phyloP scores from a whole-genome alignment of 2,888 invertebrate species.

The Diarsia mendica region DNA sequence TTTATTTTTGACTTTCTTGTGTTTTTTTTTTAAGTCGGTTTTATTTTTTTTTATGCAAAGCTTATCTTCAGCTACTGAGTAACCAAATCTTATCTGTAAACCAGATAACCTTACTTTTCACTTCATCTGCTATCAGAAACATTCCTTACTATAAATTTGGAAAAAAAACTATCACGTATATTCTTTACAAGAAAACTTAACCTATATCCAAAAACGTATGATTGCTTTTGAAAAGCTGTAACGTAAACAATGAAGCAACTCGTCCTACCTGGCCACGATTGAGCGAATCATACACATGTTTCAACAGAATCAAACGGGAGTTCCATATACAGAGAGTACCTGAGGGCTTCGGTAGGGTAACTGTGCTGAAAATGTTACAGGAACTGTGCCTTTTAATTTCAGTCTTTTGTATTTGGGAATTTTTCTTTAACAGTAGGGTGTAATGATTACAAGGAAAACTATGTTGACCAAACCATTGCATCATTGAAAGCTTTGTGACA shows the following conservation, averaged over 20 bases:
- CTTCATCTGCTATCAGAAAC: background rate
- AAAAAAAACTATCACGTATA: background rate
- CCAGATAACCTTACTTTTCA: fast-evolving
- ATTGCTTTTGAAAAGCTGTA: constrained; percentile 43
- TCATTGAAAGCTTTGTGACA: no score
- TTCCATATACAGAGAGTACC: constrained; percentile 63
- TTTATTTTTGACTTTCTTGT: no score
- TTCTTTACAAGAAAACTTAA: constrained; percentile 13
- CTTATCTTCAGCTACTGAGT: no score
- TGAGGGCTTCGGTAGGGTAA: constrained; percentile 51
- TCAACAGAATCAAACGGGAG: constrained; percentile 66
- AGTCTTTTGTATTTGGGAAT: background rate
- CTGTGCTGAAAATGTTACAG: background rate
- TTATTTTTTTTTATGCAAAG: no score
- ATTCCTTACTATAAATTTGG: no score
- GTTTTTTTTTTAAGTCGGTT: no score
- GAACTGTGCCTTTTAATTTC: background rate
- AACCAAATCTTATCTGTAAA: background rate
- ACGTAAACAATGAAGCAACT: constrained; percentile 63
- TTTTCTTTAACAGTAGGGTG: background rate
- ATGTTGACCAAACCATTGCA: no score
- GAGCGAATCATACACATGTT: constrained; percentile 66
- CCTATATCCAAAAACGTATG: constrained; percentile 44
- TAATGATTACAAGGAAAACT: no score
- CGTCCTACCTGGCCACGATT: constrained; percentile 45